Conservation (phyloP, 2,113 vertebrate species). For the Prionailurus bengalensis region DNA sequence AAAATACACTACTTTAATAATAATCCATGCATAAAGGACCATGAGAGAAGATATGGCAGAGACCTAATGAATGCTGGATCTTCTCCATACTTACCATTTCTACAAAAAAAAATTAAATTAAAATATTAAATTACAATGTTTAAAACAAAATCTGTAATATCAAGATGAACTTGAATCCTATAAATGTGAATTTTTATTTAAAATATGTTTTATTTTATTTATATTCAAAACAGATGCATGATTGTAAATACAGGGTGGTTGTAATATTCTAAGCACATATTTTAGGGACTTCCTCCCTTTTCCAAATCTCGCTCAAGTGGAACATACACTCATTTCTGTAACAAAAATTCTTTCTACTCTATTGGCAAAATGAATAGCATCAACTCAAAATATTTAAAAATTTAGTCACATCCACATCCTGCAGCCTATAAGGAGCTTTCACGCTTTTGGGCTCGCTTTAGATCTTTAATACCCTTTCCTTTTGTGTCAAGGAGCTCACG, state of each 20-base stretch:
- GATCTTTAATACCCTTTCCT: slow-evolving; percentile 99
- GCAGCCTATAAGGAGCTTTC: slow-evolving; percentile 99
- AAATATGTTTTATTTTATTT: slow-evolving; percentile 83
- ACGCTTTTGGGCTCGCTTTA: slow-evolving; percentile 99
- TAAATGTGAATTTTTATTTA: slow-evolving; percentile 71
- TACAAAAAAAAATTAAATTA: slow-evolving; percentile 45
- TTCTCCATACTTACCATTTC: slow-evolving; percentile 83
- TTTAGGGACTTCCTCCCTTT: slow-evolving; percentile 93
- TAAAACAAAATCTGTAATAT: slow-evolving; percentile 77
- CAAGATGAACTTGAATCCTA: slow-evolving; percentile 58
- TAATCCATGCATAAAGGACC: slow-evolving; percentile 88
- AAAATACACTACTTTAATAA: slow-evolving; percentile 86
- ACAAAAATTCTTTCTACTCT: slow-evolving; percentile 94
- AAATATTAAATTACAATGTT: slow-evolving; percentile 77
- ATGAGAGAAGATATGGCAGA: slow-evolving; percentile 85
- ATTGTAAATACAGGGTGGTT: slow-evolving; percentile 87
- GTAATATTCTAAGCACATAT: slow-evolving; percentile 93
- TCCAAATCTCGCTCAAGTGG: slow-evolving; percentile 93
- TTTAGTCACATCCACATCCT: slow-evolving; percentile 99
- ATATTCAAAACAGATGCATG: slow-evolving; percentile 88
- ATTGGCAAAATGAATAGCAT: slow-evolving; percentile 95
- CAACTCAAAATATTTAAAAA: slow-evolving; percentile 98
- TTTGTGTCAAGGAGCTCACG: slow-evolving; percentile 99
- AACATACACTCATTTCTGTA: slow-evolving; percentile 95
- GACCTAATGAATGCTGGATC: slow-evolving; percentile 86